phyloP scores from a whole-genome alignment of 1,140 invertebrate species.

The Sogatella furcifera region DNA sequence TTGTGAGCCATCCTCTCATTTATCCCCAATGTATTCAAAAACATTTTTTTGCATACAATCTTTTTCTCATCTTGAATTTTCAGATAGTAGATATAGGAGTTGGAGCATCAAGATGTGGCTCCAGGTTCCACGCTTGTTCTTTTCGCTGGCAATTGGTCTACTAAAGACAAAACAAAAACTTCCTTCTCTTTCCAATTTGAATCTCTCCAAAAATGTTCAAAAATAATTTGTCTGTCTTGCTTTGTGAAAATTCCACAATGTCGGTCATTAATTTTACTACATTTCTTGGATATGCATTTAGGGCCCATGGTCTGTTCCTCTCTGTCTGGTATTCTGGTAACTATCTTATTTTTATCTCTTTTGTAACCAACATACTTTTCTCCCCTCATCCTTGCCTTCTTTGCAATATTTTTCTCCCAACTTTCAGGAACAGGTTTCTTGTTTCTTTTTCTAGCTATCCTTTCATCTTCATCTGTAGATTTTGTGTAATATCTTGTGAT shows the following conservation, averaged over 20 bases:
- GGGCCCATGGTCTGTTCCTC: neutral
- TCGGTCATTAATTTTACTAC: neutral
- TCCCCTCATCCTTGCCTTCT: neutral
- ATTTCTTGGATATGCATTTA: neutral
- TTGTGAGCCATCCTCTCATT: neutral
- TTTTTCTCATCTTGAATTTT: neutral
- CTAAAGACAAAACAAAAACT: neutral
- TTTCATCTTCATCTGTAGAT: no score
- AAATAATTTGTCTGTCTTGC: neutral
- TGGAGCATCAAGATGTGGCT: neutral
- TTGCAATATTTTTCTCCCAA: neutral
- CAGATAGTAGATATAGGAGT: neutral
- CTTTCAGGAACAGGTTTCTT: neutral
- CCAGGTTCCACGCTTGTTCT: neutral
- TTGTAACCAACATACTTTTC: neutral
- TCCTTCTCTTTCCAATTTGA: neutral
- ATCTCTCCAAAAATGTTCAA: neutral
- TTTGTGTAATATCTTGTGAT: no score
- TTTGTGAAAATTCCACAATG: neutral
- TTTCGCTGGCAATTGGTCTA: neutral
- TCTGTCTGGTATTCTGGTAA: neutral
- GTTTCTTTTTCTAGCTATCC: neutral
- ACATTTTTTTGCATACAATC: neutral
- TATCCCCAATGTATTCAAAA: neutral
- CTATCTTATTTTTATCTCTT: neutral